Percentiles rank a stretch among this genome's conserved stretches.
Conservation (phyloP, 2,797 vertebrate species). For the Trachops cirrhosus region DNA sequence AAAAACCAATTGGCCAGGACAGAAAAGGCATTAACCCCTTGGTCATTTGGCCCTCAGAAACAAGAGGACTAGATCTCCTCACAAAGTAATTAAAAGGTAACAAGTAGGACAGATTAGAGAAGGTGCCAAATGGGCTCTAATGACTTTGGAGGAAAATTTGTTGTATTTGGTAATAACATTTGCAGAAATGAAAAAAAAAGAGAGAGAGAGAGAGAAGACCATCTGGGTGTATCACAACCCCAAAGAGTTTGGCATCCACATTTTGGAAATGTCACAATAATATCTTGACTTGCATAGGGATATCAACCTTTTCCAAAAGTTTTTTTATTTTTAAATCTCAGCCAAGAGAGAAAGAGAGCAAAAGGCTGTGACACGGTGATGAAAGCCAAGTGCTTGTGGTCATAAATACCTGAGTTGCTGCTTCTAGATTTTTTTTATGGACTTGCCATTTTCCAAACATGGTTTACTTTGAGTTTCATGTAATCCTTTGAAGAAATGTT, state of each 20-base stretch:
- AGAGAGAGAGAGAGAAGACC: not conserved
- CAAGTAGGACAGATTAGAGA: constrained; percentile 52
- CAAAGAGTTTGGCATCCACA: constrained; percentile 55
- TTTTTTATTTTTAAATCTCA: not conserved
- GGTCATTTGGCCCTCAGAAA: constrained; percentile 60
- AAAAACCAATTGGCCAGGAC: constrained; percentile 67
- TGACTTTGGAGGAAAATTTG: constrained; percentile 67
- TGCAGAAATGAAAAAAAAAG: constrained; percentile 59
- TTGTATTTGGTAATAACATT: constrained; percentile 75
- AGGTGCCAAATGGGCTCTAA: constrained; percentile 66
- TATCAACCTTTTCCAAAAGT: constrained; percentile 60
- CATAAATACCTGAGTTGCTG: constrained; percentile 39
- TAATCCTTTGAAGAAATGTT: constrained; percentile 41
- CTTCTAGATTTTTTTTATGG: constrained; percentile 37
- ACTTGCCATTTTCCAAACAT: constrained; percentile 41
- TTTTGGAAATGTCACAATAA: constrained; percentile 58
- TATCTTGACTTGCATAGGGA: constrained; percentile 56
- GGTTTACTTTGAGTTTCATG: constrained; percentile 34
- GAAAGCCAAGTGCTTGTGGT: constrained; percentile 11
- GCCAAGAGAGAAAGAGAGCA: constrained; percentile 48
- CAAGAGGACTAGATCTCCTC: constrained; percentile 66
- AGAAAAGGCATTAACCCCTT: constrained; percentile 65
- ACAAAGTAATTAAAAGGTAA: constrained; percentile 72
- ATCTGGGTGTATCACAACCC: constrained; percentile 64
- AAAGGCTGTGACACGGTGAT: constrained; percentile 20